Evolutionary conservation across 1,140 invertebrate genomes (phyloP).

Genomic region (Drosophila funebris): DNA sequence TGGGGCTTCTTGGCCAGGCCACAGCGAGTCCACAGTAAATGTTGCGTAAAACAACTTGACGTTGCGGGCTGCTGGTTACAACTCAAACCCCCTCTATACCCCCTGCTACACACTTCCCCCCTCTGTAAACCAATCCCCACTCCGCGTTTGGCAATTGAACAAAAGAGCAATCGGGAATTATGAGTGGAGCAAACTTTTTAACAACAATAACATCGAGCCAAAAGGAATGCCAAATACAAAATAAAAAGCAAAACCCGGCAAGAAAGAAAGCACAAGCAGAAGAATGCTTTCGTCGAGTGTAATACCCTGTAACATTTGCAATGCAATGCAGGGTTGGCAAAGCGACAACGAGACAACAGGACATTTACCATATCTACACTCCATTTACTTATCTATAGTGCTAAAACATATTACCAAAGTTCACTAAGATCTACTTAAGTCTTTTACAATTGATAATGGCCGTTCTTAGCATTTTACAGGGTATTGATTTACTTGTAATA

Average conservation of each 20-base stretch:
- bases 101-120: neutral
- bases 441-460: neutral
- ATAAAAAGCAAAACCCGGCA: slow-evolving; percentile 3
- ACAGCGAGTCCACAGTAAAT: slow-evolving; percentile 56
- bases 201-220: slow-evolving; percentile 56
- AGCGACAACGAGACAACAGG: neutral
- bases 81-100: neutral
- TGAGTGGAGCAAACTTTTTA: slow-evolving; percentile 72
- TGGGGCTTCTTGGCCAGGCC: slow-evolving; percentile 33
- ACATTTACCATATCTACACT: neutral
- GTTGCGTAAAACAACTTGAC: slow-evolving; percentile 77
- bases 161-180: slow-evolving; percentile 80
- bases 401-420: too few relatives aligned
- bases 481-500: neutral
- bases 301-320: slow-evolving; percentile 7
- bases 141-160: slow-evolving; percentile 65
- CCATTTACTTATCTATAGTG: too few relatives aligned
- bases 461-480: neutral
- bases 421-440: too few relatives aligned
- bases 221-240: slow-evolving; percentile 49
- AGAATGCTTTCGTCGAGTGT: slow-evolving; percentile 4
- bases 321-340: neutral
- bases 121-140: neutral
- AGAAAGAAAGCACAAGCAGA: slow-evolving; percentile 27
- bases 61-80: slow-evolving; percentile 43